Percentiles rank a stretch among this genome's conserved stretches.
These are phyloP conservation scores for Hecatera dysodea DNA, from an alignment of 2,888 invertebrate species.

Conservation along the genomic window DNA sequence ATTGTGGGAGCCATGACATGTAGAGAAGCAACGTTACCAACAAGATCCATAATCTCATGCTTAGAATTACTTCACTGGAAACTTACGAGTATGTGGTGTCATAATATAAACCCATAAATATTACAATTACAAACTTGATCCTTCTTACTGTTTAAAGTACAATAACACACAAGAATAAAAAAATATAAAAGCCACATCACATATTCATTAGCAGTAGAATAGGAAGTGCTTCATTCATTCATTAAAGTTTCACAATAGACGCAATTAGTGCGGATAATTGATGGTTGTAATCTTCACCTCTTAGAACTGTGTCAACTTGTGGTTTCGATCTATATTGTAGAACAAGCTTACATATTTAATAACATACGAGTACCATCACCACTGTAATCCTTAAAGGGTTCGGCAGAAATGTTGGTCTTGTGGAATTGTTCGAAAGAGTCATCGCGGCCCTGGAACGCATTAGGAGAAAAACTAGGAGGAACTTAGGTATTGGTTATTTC, in stretches of 20 bases:
- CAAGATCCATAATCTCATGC: background rate
- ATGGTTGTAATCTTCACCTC: constrained; percentile 39
- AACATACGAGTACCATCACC: too few species aligned
- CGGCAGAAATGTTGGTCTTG: background rate
- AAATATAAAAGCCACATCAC: background rate
- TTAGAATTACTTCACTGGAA: background rate
- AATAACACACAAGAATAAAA: constrained; percentile 6
- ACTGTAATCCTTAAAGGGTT: background rate
- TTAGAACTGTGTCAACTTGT: constrained; percentile 21
- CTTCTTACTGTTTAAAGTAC: background rate
- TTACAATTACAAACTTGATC: constrained; percentile 20
- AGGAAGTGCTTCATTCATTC: constrained; percentile 27
- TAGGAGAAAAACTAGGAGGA: background rate
- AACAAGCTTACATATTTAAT: constrained; percentile 4
- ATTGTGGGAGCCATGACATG: background rate
- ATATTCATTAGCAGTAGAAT: background rate
- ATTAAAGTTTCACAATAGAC: constrained; percentile 44
- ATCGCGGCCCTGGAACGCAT: too few species aligned
- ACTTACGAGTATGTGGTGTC: background rate
- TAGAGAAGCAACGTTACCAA: background rate
- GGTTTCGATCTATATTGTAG: constrained; percentile 2
- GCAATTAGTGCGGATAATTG: constrained; percentile 50
- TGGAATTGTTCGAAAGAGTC: too few species aligned
- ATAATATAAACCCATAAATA: background rate
- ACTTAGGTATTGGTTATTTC: too few species aligned